Base-by-base conservation (phyloP, 1,140 invertebrate species). In the Tetraneura akinire region DNA sequence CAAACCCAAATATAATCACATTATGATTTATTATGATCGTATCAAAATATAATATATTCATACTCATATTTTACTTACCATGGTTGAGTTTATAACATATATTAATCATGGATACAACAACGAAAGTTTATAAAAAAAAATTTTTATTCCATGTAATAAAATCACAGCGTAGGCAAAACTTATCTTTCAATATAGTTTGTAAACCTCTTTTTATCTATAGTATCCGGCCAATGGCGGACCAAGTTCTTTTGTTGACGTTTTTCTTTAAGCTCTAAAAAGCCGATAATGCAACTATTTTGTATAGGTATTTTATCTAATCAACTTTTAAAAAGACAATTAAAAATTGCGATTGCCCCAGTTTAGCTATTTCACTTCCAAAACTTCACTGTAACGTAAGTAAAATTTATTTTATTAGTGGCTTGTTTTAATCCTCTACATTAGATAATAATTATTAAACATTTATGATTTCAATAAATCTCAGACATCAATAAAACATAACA, bases 171-270 rank as follows among this genome's bases (percentile, higher is more conserved):
- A 3, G 32, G 8, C 32, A 37, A 37, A 8, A 37, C 32, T 37
- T 37, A 37, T 37, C 45, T 60, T 78, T 60, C n/a, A n/a, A n/a
- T n/a, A 4, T 14, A 57, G 42, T 45, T 78, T 78, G 55, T 78
- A 60, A 60, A 26, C 74, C 21, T 9, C 55, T 60, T 21, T n/a
- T 60, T 78, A 78, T 55, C 55, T 78, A 18, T 78, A 2, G 11
- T 78, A 62, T 78, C 74, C 55, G 55, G 74, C 74, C 74, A 78
- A 78, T 78, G 74, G 74, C 74, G 74, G 55, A 62, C 51, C 1
- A 45, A 45, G 21, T 42, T 29, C 74, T 78, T 78, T 78, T 78
- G 71, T 78, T 78, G 74, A 78, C 74, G 74, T 78, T 78, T 78
- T 78, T 62, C 74, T 78, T 47, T 2, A 6, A 14, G 62, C 21